Base-by-base conservation (phyloP, 1,140 invertebrate genomes). In the Drosophila neocordata region DNA sequence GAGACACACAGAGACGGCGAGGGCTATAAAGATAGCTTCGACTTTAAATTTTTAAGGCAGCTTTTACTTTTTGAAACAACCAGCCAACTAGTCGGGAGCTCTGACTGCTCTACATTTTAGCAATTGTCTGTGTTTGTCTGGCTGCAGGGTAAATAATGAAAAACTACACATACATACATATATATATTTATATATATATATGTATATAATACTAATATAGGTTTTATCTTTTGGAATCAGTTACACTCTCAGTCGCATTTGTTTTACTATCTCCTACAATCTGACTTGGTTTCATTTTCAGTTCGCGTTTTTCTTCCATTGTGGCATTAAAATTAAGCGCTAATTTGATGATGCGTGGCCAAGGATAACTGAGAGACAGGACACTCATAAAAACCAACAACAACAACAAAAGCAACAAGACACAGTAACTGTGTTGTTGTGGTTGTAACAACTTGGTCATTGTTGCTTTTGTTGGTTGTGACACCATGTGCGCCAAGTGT, bases 401-500 rank as follows among this genome's bases (percentile, higher is more conserved):
- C 18, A 48, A 48, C 8, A 48, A 48, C 7, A 48, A 20, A 5
- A 18, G 35, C 37, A 70, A 60, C 48, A 37, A 61, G 24, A 65
- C 35, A 61, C 22, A 37, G 57, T 63, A 48, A 31, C 69, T 71
- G 37, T 48, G 41, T 62, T 65, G 80, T 65, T 78, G 63, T 70
- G 65, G 63, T 68, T 69, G 48, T 38, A 55, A 57, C 56, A 71
- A 48, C 44, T 66, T 15, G 71, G 79, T 75, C 73, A 64, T 74
- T 73, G 62, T 65, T 75, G 61, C 41, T 78, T 51, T 62, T 44
- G 67, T 48, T 72, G 56, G 56, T 70, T 85, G 82, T 81, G 82
- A 87, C 82, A 85, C 82, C 82, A 85, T 85, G 82, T 85, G 82
- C 82, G 74, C 69, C 82, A 85, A 81, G 82, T 81, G 82, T 80